A percentile compares a stretch with the other conserved stretches of the same genome.
phyloP scores from a whole-genome alignment of 1,140 invertebrate species.

The Gryllus bimaculatus region DNA sequence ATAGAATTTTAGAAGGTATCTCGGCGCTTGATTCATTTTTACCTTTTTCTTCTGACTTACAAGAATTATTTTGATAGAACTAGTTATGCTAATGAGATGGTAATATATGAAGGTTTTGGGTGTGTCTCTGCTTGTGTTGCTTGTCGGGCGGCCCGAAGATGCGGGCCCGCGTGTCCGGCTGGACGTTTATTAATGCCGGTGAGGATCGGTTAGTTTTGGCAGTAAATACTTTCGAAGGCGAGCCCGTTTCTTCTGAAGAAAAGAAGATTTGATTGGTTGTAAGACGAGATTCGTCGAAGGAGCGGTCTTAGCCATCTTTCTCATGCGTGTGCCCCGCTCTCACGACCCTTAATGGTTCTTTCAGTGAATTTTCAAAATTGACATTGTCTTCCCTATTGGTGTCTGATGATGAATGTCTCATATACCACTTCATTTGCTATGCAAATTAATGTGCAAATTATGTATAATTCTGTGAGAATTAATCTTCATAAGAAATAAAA shows the following conservation, averaged over 20 bases:
- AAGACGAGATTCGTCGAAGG: too few relatives aligned
- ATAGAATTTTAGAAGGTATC: neutral
- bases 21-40: neutral
- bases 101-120: slow-evolving; percentile 1
- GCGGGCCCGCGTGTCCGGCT: neutral
- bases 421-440: too few relatives aligned
- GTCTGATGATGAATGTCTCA: too few relatives aligned
- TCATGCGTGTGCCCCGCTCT: too few relatives aligned
- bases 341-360: too few relatives aligned
- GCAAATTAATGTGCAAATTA: too few relatives aligned
- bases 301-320: too few relatives aligned
- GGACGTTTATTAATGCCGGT: neutral
- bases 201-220: neutral
- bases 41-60: neutral
- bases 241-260: neutral
- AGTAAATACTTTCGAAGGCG: neutral
- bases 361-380: too few relatives aligned
- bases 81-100: neutral
- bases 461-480: too few relatives aligned
- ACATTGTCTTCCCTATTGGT: too few relatives aligned
- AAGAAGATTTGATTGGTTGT: neutral
- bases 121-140: neutral
- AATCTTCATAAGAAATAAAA: too few relatives aligned
- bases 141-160: neutral
- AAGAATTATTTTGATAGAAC: slow-evolving; percentile 6